Evolutionary conservation across 53 echinoderm and acorn worm genomes (phyloP).

Genomic region (Holothuria leucospilota): DNA sequence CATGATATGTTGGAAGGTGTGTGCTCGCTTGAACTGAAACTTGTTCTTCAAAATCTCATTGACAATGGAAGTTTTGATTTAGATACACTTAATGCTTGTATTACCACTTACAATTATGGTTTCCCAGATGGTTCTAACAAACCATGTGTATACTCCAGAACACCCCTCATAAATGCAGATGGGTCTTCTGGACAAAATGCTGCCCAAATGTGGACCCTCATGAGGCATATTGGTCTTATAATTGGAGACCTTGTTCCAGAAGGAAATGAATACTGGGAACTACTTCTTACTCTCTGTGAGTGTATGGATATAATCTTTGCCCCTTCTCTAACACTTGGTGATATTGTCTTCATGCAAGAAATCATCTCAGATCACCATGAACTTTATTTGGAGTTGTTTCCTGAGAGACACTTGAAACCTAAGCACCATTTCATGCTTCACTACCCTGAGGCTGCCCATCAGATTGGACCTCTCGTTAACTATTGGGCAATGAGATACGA

Average conservation of each 20-base stretch:
- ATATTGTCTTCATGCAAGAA: constrained; percentile 43
- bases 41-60: constrained; percentile 43
- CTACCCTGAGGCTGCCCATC: constrained; percentile 47
- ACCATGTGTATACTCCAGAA: constrained; percentile 38
- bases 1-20: constrained; percentile 61
- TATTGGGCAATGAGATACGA: constrained; percentile 64
- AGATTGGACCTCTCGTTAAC: constrained; percentile 53
- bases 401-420: constrained; percentile 29
- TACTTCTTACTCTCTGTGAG: constrained; percentile 43
- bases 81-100: background rate
- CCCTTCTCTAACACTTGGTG: constrained; percentile 35
- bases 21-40: constrained; percentile 54
- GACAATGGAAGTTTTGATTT: constrained; percentile 35
- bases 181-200: constrained; percentile 64
- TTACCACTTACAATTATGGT: constrained; percentile 56
- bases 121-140: constrained; percentile 49
- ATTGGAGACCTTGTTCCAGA: constrained; percentile 59
- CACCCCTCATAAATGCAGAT: constrained; percentile 46
- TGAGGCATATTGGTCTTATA: constrained; percentile 52
- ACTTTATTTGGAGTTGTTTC: background rate
- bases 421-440: constrained; percentile 68
- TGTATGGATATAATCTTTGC: constrained; percentile 54
- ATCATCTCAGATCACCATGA: constrained; percentile 55
- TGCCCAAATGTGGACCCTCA: constrained; percentile 63
- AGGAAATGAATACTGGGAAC: constrained; percentile 58